Percentiles rank a stretch among this genome's conserved stretches.
Evolutionary conservation across 2,113 vertebrate species (phyloP).

Genomic region (Bujurquina vittata): DNA sequence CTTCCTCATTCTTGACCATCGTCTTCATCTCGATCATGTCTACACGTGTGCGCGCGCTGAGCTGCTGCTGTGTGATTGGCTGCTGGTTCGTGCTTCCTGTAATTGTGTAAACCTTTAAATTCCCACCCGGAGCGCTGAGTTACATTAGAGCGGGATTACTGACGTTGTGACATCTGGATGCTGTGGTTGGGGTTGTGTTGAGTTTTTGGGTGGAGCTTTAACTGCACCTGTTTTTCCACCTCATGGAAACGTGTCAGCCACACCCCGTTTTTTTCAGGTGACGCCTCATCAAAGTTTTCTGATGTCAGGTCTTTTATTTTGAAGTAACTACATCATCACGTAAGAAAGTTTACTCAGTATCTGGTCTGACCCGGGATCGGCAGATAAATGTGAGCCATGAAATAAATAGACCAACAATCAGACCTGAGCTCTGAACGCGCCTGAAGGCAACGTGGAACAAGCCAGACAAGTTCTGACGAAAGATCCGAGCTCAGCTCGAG

Average conservation of each 20-base stretch:
- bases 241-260: not conserved
- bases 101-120: not conserved
- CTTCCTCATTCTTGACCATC: not conserved
- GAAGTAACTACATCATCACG: not conserved
- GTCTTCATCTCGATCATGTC: not conserved
- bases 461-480: not conserved
- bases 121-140: rapidly evolving
- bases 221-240: not conserved
- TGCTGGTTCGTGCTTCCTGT: not conserved
- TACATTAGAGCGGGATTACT: not conserved
- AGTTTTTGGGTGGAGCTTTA: not conserved
- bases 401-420: not conserved
- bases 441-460: not conserved
- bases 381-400: too few relatives aligned
- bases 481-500: not conserved
- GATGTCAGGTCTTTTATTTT: not conserved
- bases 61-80: not conserved
- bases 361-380: not conserved
- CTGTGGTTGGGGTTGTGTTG: not conserved
- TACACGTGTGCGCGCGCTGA: rapidly evolving
- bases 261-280: not conserved
- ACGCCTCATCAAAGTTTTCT: not conserved
- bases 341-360: too few relatives aligned
- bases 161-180: not conserved
- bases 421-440: not conserved